Evolutionary conservation across 2,888 invertebrate genomes (phyloP), one percentile per base, ranked within the genome.

Genomic region (Palloptera scutellata): DNA sequence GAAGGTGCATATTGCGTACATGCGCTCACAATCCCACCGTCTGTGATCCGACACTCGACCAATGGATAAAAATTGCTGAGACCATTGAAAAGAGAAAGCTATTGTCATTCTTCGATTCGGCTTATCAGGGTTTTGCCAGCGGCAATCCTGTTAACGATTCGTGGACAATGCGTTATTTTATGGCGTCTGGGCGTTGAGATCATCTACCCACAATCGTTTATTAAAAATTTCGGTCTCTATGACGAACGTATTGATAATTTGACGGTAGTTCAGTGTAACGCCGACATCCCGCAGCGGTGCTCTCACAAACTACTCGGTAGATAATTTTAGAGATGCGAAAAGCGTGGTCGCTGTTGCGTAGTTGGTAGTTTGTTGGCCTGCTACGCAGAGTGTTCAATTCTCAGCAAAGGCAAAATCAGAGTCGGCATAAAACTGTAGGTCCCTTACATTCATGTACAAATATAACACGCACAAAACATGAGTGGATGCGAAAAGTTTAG

Each of bases 1-100:
- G 90, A 91, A 80, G 91, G 92, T 78, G 88, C 58, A 89, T 99
- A 73, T 87, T 99, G 53, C 98, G 99, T 84, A 93, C 95, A 0
- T 97, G 97, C 85, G 98, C 98, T 2, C 99, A 99, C 85, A 99
- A 99, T 87, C 99, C 99, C 9, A 99, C 99, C 9, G 99, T 99
- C 59, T 92, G 94, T 76, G 98, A 99, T 85, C 97, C 97, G 57
- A 94, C 95, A 0, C 88, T 89, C 57, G 96, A 97, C 6, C 95
- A 99, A 85, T 99, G 98, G 98, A 87, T 88, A 78, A 86, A 90
- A 84, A 93, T 99, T 76, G 95, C 95, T 43, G 91, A 95, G 77
- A 89, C 98, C 62, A 89, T 97, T 79, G 88, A 92, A 87, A 91
- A 91, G 75, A 93, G 90, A 82, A 91, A 91, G 70, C 84, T 97